Evolutionary conservation across 1,140 invertebrate species (phyloP).

Genomic region (Bombus ignitus): DNA sequence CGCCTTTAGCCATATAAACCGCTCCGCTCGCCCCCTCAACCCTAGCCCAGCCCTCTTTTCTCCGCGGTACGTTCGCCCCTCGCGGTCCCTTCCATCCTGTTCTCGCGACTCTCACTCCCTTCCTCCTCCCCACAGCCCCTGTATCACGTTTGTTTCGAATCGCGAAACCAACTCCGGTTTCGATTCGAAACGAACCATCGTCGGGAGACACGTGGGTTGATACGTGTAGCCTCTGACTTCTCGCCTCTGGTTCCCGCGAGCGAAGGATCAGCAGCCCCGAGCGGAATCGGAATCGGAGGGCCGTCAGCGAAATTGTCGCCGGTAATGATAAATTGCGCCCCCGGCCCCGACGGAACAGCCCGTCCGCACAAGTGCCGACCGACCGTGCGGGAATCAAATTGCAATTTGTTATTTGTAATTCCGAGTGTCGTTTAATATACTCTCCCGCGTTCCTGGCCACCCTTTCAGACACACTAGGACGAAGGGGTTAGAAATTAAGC

Average conservation of each 20-base stretch:
- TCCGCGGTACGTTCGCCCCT: constrained; percentile 40
- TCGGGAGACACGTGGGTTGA: neutral
- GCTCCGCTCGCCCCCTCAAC: constrained; percentile 63
- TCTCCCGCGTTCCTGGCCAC: constrained; percentile 62
- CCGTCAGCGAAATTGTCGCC: constrained; percentile 81
- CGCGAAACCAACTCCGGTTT: neutral
- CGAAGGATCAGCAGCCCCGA: constrained; percentile 21
- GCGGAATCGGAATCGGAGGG: constrained; percentile 59
- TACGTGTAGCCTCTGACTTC: neutral
- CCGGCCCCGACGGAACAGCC: constrained; percentile 63
- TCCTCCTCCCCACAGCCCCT: no score
- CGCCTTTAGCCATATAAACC: constrained; percentile 80
- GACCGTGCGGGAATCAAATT: constrained; percentile 78
- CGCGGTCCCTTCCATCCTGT: neutral
- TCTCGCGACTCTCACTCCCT: constrained; percentile 56
- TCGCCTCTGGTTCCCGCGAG: constrained; percentile 11
- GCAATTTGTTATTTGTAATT: constrained; percentile 84
- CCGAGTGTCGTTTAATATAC: constrained; percentile 83
- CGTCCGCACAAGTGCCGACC: constrained; percentile 46
- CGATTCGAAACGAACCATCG: neutral
- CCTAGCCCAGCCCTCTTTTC: constrained; percentile 41
- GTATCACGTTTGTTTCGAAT: neutral
- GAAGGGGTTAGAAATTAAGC: constrained; percentile 75
- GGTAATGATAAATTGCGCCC: constrained; percentile 82
- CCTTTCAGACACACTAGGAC: constrained; percentile 34